Evolutionary conservation across 30 jellyfish, hydroid and myxozoan species (phyloP).

Genomic region (Aurelia aurita): DNA sequence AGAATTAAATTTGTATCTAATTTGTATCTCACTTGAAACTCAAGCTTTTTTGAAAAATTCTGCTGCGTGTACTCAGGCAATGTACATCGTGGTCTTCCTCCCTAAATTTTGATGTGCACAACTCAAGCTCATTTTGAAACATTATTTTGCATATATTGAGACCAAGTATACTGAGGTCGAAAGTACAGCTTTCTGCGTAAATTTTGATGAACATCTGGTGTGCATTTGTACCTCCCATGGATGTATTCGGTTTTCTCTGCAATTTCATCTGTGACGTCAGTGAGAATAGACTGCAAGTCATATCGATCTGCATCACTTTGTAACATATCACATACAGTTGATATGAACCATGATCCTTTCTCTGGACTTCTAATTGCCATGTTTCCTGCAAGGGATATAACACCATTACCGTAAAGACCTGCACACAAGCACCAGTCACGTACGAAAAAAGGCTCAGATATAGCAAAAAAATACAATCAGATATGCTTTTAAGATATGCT

Average conservation of each 20-base stretch:
- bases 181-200: constrained; percentile 2
- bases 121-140: not conserved
- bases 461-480: no score
- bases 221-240: constrained; percentile 7
- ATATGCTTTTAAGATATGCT: no score
- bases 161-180: not conserved
- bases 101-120: not conserved
- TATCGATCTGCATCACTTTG: constrained; percentile 4
- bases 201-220: not conserved
- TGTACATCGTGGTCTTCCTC: not conserved
- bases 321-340: constrained; percentile 36
- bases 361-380: constrained; percentile 10
- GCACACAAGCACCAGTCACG: no score
- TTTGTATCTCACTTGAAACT: no score
- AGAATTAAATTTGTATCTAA: no score
- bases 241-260: not conserved
- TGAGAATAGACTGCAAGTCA: constrained; percentile 20
- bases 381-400: not conserved
- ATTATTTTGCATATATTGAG: not conserved
- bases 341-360: constrained; percentile 57
- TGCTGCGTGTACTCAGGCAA: no score
- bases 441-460: no score
- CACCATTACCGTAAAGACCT: no score
- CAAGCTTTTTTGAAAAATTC: no score
- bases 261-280: not conserved